phyloP scores from a whole-genome alignment of 2,888 invertebrate genomes.

The Lymantria monacha region DNA sequence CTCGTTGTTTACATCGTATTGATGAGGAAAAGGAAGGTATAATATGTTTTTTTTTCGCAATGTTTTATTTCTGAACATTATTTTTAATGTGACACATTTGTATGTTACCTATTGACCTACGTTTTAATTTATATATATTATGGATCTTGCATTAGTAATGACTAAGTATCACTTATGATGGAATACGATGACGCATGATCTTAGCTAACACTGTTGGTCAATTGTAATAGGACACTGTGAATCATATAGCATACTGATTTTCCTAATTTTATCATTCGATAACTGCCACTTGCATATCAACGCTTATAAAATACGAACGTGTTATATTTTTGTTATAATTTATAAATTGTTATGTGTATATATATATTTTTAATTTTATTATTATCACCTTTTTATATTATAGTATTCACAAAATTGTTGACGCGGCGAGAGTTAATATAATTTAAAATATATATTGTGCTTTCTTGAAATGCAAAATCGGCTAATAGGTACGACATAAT shows the following conservation, averaged over 20 bases:
- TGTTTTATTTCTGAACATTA: background rate
- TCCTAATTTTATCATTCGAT: conserved; percentile 44
- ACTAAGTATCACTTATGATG: conserved; percentile 43
- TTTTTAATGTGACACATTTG: background rate
- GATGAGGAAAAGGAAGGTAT: conserved; percentile 66
- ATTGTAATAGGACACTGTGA: conserved; percentile 62
- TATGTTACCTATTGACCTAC: background rate
- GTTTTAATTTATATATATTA: background rate
- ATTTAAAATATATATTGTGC: conserved; percentile 20
- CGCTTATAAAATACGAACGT: conserved; percentile 9
- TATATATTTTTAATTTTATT: conserved; percentile 16
- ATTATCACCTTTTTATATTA: conserved; percentile 10
- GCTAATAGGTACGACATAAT: conserved; percentile 19
- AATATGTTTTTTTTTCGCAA: background rate
- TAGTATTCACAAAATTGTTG: conserved; percentile 23
- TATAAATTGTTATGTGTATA: conserved; percentile 15
- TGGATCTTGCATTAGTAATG: conserved; percentile 12
- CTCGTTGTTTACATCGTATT: conserved; percentile 63
- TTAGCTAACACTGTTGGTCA: conserved; percentile 62
- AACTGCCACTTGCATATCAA: conserved; percentile 15
- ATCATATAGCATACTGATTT: conserved; percentile 47
- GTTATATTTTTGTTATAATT: conserved; percentile 4
- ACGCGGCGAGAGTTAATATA: conserved; percentile 24
- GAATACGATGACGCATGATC: conserved; percentile 58
- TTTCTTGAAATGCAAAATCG: conserved; percentile 19